Evolutionary conservation across 2,113 vertebrate genomes (phyloP).

Genomic region (Sterrhoptilus dennistouni): DNA sequence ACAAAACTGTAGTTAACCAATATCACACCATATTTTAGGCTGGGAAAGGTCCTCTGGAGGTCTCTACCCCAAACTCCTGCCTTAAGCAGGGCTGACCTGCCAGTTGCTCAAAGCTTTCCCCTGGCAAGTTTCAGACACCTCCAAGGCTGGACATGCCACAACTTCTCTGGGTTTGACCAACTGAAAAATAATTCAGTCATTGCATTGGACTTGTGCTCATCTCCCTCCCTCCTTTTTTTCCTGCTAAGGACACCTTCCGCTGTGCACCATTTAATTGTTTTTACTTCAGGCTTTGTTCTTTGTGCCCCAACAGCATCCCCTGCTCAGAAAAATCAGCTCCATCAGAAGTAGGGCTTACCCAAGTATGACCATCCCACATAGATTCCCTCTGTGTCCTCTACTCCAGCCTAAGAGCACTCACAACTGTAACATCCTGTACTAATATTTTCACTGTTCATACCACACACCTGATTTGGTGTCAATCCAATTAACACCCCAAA

Average conservation of each 20-base stretch:
- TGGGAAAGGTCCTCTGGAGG: not conserved
- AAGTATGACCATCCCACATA: not conserved
- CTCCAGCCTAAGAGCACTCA: not conserved
- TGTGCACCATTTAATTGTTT: fast-evolving
- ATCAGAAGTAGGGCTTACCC: not conserved
- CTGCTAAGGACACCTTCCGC: not conserved
- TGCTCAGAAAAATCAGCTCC: not conserved
- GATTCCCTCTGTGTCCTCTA: not conserved
- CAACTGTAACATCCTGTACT: fast-evolving
- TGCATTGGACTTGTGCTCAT: not conserved
- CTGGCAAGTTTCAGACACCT: not conserved
- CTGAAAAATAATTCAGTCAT: not conserved
- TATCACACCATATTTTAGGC: fast-evolving
- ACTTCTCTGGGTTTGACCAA: not conserved
- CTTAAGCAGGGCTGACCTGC: not conserved
- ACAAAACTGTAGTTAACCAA: not conserved
- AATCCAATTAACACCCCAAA: not conserved
- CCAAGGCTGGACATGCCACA: not conserved
- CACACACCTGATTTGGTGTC: not conserved
- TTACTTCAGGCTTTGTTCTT: not conserved
- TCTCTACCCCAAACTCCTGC: not conserved
- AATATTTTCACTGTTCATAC: not conserved
- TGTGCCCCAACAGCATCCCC: not conserved
- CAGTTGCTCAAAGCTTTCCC: not conserved
- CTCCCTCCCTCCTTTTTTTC: not conserved